Evolutionary conservation across 2,888 invertebrate species (phyloP), one percentile per base, ranked within the genome.

Genomic region (Meghimatium bilineatum): DNA sequence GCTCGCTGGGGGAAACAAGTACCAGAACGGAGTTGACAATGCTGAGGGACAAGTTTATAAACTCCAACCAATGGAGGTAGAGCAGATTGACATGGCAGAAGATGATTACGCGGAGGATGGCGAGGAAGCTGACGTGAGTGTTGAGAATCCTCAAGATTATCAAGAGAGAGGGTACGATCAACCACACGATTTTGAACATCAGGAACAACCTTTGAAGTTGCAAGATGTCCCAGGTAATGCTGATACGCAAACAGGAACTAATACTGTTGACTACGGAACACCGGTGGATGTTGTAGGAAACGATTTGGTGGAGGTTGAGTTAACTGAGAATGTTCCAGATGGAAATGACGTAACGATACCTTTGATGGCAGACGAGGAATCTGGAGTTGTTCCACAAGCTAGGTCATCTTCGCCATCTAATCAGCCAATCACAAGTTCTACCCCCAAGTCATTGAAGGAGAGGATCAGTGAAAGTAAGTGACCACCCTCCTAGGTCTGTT

Each of bases 381-480:
- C 74, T 20, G 60, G 2, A 3, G n/a, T 44, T 12, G 32, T n/a
- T 29, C 38, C 63, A 2, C 23, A 29, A 32, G 75, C 63, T 23
- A 26, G 44, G 29, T 17, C 56, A 14, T 26, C 60, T 14, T 29
- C 75, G 1, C 66, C 82, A 34, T 29, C 71, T 23, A 38, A 29
- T 10, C 49, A 49, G 29, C 82, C 75, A 2, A 29, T 38, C 0
- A 32, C 82, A 32, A 75, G 75, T n/a, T 82, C 82, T 14, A 82
- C 82, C 1, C 82, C 82, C 29, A 74, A 75, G 66, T 82, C 82
- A 12, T 52, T 82, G 49, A 82, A 82, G n/a, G 82, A 82, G 0
- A 52, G 66, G 26, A 82, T 82, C 82, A 82, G 82, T 44, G 82
- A 74, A 74, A 82, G 82, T 82, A 23, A 82, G 82, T 82, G 32